Evolutionary conservation across 92 coral and sea anemone species (phyloP).

Genomic region (Meandrina meandrites): DNA sequence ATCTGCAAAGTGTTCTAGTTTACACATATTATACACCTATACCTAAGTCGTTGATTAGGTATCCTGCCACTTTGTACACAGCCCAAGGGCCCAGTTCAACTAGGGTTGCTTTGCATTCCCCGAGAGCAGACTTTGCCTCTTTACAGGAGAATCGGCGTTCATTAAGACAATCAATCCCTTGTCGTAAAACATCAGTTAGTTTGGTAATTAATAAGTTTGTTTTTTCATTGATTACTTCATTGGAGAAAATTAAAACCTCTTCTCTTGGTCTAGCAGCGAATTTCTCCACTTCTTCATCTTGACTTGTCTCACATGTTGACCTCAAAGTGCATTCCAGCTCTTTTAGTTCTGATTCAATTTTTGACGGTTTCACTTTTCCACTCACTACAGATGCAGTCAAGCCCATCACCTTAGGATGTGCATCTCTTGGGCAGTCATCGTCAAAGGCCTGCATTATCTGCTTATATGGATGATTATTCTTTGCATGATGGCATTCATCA

Average conservation of each 20-base stretch:
- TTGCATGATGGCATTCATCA: constrained; percentile 98
- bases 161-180: constrained; percentile 62
- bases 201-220: constrained; percentile 40
- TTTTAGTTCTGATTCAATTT: constrained; percentile 69
- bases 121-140: constrained; percentile 51
- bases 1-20: no score
- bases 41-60: constrained; percentile 81
- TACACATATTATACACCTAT: no score
- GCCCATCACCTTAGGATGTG: constrained; percentile 77
- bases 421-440: constrained; percentile 25
- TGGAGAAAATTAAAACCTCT: constrained; percentile 37
- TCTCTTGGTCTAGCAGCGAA: constrained; percentile 90
- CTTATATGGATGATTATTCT: constrained; percentile 80
- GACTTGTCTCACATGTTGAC: constrained; percentile 75
- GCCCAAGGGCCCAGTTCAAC: constrained; percentile 84
- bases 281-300: constrained; percentile 67
- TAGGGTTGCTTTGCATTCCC: constrained; percentile 79
- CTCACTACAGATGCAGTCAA: constrained; percentile 91
- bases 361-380: constrained; percentile 77
- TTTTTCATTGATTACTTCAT: constrained; percentile 16
- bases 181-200: constrained; percentile 43
- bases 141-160: constrained; percentile 54
- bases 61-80: constrained; percentile 74
- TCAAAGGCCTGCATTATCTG: constrained; percentile 82
- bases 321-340: constrained; percentile 78